phyloP scores from a whole-genome alignment of 2,888 invertebrate species.

The Patella depressa region DNA sequence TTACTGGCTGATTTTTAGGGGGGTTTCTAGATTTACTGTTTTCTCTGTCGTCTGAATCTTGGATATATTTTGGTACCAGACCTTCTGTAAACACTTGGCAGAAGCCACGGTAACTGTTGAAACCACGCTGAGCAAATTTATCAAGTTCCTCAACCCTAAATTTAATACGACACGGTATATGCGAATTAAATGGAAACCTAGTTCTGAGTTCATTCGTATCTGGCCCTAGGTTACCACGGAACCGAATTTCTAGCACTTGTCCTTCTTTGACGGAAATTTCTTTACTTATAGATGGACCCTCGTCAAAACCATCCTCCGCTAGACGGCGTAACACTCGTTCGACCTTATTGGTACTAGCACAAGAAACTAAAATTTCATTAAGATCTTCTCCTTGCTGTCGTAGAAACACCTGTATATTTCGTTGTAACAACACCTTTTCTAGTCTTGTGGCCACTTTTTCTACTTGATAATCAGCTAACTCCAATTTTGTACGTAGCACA shows the following conservation, averaged over 20 bases:
- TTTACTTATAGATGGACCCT: constrained; percentile 56
- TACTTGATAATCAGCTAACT: constrained; percentile 33
- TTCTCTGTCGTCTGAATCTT: constrained; percentile 33
- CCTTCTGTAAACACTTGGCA: constrained; percentile 58
- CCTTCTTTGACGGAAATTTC: constrained; percentile 62
- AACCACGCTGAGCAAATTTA: constrained; percentile 64
- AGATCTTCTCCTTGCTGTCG: constrained; percentile 56
- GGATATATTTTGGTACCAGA: constrained; percentile 37
- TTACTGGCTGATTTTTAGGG: constrained; percentile 31
- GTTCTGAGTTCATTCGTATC: constrained; percentile 32
- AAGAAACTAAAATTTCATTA: constrained; percentile 48
- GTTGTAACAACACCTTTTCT: constrained; percentile 44
- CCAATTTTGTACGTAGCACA: constrained; percentile 51
- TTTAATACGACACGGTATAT: constrained; percentile 49
- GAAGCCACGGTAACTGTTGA: constrained; percentile 64
- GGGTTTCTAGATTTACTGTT: constrained; percentile 14
- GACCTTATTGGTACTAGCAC: constrained; percentile 40
- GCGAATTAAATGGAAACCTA: constrained; percentile 56
- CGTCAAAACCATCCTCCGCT: constrained; percentile 56
- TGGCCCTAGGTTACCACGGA: constrained; percentile 61
- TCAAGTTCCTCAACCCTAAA: constrained; percentile 59
- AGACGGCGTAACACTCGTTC: constrained; percentile 48
- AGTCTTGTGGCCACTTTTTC: constrained; percentile 52
- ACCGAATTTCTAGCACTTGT: constrained; percentile 56
- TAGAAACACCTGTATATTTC: constrained; percentile 54